A percentile compares a stretch with the other conserved stretches of the same genome.
phyloP scores from a whole-genome alignment of 1,140 invertebrate species.

The Panagrolaimus sp. region DNA sequence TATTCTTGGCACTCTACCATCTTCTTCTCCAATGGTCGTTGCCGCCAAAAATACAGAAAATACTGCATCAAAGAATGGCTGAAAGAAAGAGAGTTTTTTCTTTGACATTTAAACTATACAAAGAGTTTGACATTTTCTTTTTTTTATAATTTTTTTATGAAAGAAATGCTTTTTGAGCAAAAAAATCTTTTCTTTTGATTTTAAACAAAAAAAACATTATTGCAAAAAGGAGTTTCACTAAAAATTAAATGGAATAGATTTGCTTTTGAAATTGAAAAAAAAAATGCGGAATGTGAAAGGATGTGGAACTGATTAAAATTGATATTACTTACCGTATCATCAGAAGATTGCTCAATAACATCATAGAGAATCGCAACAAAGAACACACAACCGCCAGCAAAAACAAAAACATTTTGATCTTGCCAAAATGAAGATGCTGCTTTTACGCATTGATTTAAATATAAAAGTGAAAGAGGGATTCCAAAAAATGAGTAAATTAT shows the following conservation, averaged over 20 bases:
- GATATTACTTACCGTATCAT: conserved; percentile 10
- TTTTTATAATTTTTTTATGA: too few species aligned
- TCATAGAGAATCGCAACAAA: background rate
- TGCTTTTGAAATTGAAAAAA: too few species aligned
- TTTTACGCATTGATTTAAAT: background rate
- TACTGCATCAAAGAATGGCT: conserved; percentile 9
- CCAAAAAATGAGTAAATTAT: conserved; percentile 3
- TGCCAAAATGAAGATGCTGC: conserved; percentile 6
- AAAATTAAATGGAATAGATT: too few species aligned
- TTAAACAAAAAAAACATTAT: too few species aligned
- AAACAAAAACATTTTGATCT: background rate
- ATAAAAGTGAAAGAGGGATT: background rate
- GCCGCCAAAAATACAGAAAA: conserved; percentile 9
- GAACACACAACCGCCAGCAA: conserved; percentile 8
- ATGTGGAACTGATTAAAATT: too few species aligned
- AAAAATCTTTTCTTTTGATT: too few species aligned
- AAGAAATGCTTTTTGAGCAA: too few species aligned
- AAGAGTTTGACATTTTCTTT: too few species aligned
- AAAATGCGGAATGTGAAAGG: too few species aligned
- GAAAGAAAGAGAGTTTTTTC: background rate
- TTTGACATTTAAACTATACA: too few species aligned
- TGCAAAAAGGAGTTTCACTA: too few species aligned
- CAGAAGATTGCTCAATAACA: conserved; percentile 6
- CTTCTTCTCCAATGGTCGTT: conserved; percentile 7
- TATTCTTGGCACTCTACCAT: background rate